Evolutionary conservation across 2,888 invertebrate species (phyloP).

Genomic region (Polietes domitor): DNA sequence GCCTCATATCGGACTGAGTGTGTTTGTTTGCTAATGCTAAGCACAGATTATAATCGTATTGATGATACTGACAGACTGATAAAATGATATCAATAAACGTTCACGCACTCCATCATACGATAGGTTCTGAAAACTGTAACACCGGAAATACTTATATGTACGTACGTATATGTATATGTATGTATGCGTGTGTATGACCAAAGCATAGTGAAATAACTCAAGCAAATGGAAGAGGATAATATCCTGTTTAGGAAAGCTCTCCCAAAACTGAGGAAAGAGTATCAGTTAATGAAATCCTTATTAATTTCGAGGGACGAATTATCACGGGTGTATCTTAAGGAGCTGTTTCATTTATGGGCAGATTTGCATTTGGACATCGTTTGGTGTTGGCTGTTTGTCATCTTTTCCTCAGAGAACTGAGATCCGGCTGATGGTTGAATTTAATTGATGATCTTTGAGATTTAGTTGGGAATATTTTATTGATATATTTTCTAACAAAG

Average conservation of each 20-base stretch:
- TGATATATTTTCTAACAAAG: too few species aligned
- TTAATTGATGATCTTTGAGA: too few species aligned
- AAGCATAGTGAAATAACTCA: background rate
- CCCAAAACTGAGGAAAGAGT: background rate
- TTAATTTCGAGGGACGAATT: background rate
- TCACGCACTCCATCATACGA: background rate
- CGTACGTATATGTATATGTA: background rate
- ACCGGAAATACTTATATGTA: background rate
- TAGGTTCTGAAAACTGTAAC: background rate
- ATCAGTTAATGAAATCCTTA: constrained; percentile 5
- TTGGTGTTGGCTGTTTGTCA: too few species aligned
- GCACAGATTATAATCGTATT: constrained; percentile 5
- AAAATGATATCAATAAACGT: background rate
- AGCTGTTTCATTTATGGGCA: background rate
- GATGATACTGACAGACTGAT: background rate
- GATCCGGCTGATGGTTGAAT: too few species aligned
- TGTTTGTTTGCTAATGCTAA: background rate
- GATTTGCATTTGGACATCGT: too few species aligned
- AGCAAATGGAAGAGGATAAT: background rate
- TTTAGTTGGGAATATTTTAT: too few species aligned
- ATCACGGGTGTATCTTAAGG: background rate
- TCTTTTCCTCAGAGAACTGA: too few species aligned
- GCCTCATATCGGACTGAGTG: background rate
- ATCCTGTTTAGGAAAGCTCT: background rate
- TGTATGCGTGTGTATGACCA: background rate